Evolutionary conservation across 2,797 vertebrate genomes (phyloP), one percentile per base, ranked within the genome.

Genomic region (Zenarchopterus dispar): DNA sequence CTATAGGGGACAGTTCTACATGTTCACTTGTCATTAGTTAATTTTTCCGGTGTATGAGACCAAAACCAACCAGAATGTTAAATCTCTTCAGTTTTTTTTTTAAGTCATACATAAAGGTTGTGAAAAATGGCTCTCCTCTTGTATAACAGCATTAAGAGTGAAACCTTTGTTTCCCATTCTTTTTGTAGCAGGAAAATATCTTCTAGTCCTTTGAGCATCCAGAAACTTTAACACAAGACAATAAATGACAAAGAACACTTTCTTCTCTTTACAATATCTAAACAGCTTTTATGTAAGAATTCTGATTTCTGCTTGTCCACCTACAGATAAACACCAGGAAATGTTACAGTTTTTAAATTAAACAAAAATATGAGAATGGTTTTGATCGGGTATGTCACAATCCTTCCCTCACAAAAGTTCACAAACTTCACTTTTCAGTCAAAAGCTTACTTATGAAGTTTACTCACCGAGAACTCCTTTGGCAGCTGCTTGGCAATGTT

Each of bases 381-480:
- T 28, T 26, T 62, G 68, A 57, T 63, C 67, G 24, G 60, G 56
- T 52, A 61, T 43, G 42, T 46, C 52, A 59, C 24, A 56, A 39
- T 62, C 46, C 49, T 50, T 69, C 36, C 57, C 58, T 61, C 62
- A 45, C 51, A 53, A n/a, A 55, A 47, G 45, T 39, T 73, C 21
- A 24, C 23, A 8, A 49, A 49, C 7, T 26, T 2, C 24, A 8
- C 23, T 15, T 16, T 18, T 28, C 5, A 4, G 4, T 23, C 10
- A 22, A 47, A 13, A 3, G 1, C 4, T 39, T 39, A 8, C 11
- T 0, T 21, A 2, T 7, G 23, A 19, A 0, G 26, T 23, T 24
- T 61, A 50, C 90, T 91, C 88, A 95, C 95, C 88, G 31, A 85
- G 63, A 96, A 87, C 36, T 95, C 92, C 41, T 82, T 88, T n/a